phyloP scores from a whole-genome alignment of 2,797 vertebrate species.

The Coreius guichenoti region DNA sequence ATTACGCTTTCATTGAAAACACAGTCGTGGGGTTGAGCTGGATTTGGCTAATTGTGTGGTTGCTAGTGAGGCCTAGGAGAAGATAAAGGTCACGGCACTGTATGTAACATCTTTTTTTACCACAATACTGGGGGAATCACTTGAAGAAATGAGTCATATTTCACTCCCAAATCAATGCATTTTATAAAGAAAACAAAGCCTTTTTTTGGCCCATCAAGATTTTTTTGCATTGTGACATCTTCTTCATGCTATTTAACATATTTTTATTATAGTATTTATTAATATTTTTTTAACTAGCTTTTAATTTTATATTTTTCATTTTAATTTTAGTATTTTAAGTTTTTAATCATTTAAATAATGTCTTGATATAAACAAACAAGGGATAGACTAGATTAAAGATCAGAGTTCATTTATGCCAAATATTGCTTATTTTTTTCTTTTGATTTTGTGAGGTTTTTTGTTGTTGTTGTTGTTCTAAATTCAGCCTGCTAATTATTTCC shows the following conservation, averaged over 20 bases:
- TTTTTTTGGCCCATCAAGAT: neutral
- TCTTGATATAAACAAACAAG: too few relatives aligned
- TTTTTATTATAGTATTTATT: neutral
- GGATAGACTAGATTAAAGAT: too few relatives aligned
- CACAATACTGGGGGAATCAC: neutral
- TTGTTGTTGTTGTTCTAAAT: too few relatives aligned
- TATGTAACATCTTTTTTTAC: neutral
- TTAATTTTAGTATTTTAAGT: neutral
- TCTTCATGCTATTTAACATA: neutral
- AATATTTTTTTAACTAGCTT: neutral
- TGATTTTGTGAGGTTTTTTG: neutral
- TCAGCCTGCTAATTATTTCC: too few relatives aligned
- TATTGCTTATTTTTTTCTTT: neutral
- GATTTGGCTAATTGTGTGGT: conserved; percentile 31
- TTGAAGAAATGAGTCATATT: neutral
- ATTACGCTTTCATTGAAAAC: conserved; percentile 58
- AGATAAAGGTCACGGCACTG: conserved; percentile 24
- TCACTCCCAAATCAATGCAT: neutral
- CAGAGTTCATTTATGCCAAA: neutral
- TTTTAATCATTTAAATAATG: neutral
- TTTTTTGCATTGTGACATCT: neutral
- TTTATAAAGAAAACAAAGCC: neutral
- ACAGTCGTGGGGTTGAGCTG: neutral
- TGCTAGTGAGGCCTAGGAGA: neutral
- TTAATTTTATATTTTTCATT: neutral